A percentile compares a stretch with the other conserved stretches of the same genome.
Evolutionary conservation across 1,140 invertebrate species (phyloP).

Genomic region (Drosophila kanapiae): DNA sequence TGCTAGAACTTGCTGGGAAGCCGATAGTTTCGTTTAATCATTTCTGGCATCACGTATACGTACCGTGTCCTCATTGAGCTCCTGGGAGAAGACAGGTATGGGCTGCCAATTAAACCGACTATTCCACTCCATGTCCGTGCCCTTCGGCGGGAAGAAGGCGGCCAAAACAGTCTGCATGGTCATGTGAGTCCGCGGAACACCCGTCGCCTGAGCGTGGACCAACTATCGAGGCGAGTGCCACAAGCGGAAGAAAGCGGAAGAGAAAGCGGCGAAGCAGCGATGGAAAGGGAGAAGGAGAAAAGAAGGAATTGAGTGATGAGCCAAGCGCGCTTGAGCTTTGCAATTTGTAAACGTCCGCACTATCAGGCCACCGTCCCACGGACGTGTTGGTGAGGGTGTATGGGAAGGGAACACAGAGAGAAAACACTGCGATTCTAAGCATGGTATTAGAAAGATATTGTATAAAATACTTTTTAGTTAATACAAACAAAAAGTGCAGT

Average conservation of each 20-base stretch:
- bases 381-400: conserved; percentile 12
- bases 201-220: conserved; percentile 90
- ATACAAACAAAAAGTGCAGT: too few species aligned
- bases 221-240: conserved; percentile 37
- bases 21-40: conserved; percentile 23
- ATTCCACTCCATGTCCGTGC: conserved; percentile 88
- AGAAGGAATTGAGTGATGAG: conserved; percentile 80
- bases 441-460: neutral
- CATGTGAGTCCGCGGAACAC: conserved; percentile 91
- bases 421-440: neutral
- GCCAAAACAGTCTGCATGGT: conserved; percentile 90
- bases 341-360: conserved; percentile 81
- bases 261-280: conserved; percentile 12
- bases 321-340: conserved; percentile 74
- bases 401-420: conserved; percentile 21
- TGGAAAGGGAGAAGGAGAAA: conserved; percentile 19
- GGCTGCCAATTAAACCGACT: conserved; percentile 90
- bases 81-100: conserved; percentile 89
- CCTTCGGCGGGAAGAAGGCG: conserved; percentile 89
- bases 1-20: neutral
- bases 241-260: conserved; percentile 7
- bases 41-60: conserved; percentile 56
- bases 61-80: conserved; percentile 88
- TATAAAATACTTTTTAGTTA: neutral
- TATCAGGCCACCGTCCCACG: conserved; percentile 62